Conservation (phyloP, 2,113 vertebrate species). For the Macquaria australasica region DNA sequence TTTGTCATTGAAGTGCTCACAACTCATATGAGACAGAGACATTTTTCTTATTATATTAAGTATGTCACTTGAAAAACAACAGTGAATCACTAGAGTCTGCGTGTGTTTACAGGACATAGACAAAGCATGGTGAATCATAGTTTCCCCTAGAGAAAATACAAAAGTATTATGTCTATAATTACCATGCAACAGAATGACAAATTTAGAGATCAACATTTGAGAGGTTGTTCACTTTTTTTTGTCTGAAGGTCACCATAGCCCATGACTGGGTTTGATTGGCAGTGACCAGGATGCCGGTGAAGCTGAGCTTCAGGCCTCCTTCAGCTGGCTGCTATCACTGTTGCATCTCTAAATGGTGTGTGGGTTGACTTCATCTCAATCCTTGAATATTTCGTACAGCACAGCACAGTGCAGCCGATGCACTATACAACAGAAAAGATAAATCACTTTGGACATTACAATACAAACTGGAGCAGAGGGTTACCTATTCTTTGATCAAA, state of each 20-base stretch:
- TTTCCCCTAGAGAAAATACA: conserved; percentile 17
- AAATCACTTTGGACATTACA: conserved; percentile 69
- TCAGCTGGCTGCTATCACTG: conserved; percentile 11
- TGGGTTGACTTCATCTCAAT: conserved; percentile 46
- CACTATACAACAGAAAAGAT: conserved; percentile 57
- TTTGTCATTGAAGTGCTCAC: neutral
- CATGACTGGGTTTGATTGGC: conserved; percentile 48
- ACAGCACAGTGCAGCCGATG: conserved; percentile 13
- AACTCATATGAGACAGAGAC: too few species aligned
- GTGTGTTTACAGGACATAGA: neutral
- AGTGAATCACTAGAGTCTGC: neutral
- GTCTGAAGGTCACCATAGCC: conserved; percentile 21
- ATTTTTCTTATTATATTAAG: neutral
- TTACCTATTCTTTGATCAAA: conserved; percentile 61
- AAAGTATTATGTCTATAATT: conserved; percentile 1
- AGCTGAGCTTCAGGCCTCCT: conserved; percentile 25
- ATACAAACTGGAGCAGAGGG: conserved; percentile 62
- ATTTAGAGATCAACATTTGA: neutral
- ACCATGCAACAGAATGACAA: neutral
- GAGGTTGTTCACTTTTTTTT: neutral
- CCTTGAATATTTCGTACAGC: conserved; percentile 31
- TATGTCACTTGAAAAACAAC: neutral
- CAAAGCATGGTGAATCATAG: neutral
- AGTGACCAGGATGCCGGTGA: conserved; percentile 19
- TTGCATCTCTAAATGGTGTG: conserved; percentile 27